phyloP scores from a whole-genome alignment of 2,113 vertebrate species.

The Tachuris rubrigastra region DNA sequence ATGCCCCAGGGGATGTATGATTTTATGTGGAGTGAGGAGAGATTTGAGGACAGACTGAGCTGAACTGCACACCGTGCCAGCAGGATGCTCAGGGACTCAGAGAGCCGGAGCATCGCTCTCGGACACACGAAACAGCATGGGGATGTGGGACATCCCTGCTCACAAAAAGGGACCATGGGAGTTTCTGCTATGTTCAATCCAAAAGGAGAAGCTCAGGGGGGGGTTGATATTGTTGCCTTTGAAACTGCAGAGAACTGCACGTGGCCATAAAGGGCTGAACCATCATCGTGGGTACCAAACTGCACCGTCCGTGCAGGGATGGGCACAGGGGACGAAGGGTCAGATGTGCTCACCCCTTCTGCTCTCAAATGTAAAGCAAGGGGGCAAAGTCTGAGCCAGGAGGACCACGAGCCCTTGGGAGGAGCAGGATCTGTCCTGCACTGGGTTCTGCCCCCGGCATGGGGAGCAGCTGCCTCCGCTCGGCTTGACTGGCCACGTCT shows the following conservation, averaged over 20 bases:
- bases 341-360: background rate
- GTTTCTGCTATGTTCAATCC: background rate
- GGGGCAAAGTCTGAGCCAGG: background rate
- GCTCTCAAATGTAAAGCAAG: background rate
- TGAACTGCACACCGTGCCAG: background rate
- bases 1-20: background rate
- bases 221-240: background rate
- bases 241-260: rapidly evolving
- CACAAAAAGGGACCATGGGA: background rate
- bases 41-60: background rate
- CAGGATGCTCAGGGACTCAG: rapidly evolving
- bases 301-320: rapidly evolving
- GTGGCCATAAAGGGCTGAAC: background rate
- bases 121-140: rapidly evolving
- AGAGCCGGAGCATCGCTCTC: background rate
- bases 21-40: background rate
- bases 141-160: background rate
- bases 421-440: background rate
- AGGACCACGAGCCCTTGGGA: background rate
- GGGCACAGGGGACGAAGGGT: rapidly evolving
- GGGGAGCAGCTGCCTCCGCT: rapidly evolving
- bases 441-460: background rate
- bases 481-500: rapidly evolving
- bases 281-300: rapidly evolving
- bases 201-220: background rate